Conservation (phyloP, 2,797 vertebrate species). For the Falco columbarius region DNA sequence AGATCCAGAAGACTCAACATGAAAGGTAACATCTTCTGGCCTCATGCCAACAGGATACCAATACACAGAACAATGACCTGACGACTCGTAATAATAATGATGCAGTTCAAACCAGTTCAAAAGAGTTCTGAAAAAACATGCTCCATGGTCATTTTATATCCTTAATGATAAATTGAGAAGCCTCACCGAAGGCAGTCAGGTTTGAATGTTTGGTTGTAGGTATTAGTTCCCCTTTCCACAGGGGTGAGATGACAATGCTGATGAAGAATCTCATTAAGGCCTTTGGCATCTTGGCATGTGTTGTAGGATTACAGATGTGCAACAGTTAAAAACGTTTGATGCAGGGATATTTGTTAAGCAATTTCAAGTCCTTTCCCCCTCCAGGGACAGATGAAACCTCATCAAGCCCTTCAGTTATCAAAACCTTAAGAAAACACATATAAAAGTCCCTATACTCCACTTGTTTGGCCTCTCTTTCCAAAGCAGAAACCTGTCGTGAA, state of each 20-base stretch:
- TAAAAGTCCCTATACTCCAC: not conserved
- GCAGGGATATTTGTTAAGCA: not conserved
- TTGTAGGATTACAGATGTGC: not conserved
- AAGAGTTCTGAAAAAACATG: not conserved
- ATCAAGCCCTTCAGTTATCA: not conserved
- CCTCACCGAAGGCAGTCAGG: not conserved
- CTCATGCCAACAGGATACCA: not conserved
- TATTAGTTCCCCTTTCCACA: not conserved
- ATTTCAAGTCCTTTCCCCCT: not conserved
- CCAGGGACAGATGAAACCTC: not conserved
- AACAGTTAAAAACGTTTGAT: not conserved
- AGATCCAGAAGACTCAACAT: not conserved
- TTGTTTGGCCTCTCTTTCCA: not conserved
- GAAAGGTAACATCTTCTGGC: not conserved
- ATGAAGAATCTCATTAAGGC: not conserved
- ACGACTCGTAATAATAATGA: not conserved
- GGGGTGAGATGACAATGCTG: not conserved
- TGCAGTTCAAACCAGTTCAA: not conserved
- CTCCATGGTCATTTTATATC: not conserved
- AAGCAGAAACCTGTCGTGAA: not conserved
- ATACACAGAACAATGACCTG: not conserved
- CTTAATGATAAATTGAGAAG: not conserved
- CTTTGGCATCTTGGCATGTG: not conserved
- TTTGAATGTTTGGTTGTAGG: not conserved
- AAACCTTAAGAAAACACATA: not conserved